Conservation (phyloP, 2,888 invertebrate genomes). For the Nephrotoma appendiculata region DNA sequence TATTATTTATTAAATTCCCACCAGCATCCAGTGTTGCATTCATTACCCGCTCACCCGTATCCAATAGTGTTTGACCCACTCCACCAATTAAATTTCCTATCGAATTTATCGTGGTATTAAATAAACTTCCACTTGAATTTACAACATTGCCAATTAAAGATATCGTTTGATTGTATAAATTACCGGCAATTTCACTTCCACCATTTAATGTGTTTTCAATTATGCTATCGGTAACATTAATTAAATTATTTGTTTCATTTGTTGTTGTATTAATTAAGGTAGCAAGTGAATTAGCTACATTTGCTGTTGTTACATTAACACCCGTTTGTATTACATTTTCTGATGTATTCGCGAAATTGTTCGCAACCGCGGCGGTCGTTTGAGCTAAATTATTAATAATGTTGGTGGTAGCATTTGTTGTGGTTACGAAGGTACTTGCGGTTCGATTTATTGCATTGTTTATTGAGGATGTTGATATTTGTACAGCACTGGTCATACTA, state of each 20-base stretch:
- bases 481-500: not conserved
- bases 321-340: not conserved
- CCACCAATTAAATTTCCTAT: not conserved
- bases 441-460: not conserved
- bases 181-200: not conserved
- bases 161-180: not conserved
- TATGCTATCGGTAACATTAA: not conserved
- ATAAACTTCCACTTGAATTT: not conserved
- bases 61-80: not conserved
- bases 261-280: not conserved
- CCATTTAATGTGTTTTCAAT: not conserved
- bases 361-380: not conserved
- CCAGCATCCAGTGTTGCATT: not conserved
- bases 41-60: not conserved
- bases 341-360: not conserved
- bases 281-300: not conserved
- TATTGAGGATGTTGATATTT: not conserved
- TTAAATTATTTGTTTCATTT: not conserved
- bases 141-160: not conserved
- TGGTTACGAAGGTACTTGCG: not conserved
- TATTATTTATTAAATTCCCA: not conserved
- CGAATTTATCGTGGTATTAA: not conserved
- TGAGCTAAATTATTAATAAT: not conserved
- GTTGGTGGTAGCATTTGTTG: not conserved
- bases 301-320: not conserved